A percentile compares a stretch with the other conserved stretches of the same genome.
Conservation (phyloP, 2,797 vertebrate genomes). For the Chiloscyllium punctatum region DNA sequence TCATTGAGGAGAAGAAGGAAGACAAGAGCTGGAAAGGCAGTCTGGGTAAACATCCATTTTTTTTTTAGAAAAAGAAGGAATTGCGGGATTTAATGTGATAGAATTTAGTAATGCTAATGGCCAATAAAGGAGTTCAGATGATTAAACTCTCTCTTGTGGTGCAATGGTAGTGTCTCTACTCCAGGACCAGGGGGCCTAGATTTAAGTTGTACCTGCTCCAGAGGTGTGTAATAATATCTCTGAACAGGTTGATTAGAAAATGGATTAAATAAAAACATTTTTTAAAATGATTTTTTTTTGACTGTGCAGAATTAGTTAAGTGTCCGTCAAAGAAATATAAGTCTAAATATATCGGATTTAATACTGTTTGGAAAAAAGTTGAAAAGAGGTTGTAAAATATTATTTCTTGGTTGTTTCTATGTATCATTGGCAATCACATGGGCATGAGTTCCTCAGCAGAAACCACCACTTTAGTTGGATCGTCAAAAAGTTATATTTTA, state of each 20-base stretch:
- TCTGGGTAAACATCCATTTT: constrained; percentile 65
- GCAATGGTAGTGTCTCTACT: too few species aligned
- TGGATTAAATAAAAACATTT: too few species aligned
- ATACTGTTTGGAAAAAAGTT: neutral
- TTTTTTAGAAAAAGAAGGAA: neutral
- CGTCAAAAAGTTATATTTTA: neutral
- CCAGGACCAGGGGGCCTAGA: too few species aligned
- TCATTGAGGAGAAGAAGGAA: constrained; percentile 86
- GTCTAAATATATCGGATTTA: neutral
- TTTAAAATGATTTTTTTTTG: neutral
- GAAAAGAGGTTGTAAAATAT: neutral
- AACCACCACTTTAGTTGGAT: neutral
- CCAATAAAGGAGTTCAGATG: neutral
- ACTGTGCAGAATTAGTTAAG: neutral
- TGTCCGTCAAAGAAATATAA: neutral
- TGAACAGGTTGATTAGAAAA: too few species aligned
- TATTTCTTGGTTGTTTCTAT: neutral
- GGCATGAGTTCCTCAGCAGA: neutral
- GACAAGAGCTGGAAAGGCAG: constrained; percentile 95
- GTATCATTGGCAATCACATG: neutral
- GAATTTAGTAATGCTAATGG: neutral
- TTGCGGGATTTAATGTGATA: neutral
- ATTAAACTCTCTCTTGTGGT: neutral
- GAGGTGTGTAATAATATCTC: too few species aligned
- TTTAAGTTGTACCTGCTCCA: too few species aligned